Evolutionary conservation across 2,888 invertebrate species (phyloP), one percentile per base, ranked within the genome.

Genomic region (Fragum whitleyi): DNA sequence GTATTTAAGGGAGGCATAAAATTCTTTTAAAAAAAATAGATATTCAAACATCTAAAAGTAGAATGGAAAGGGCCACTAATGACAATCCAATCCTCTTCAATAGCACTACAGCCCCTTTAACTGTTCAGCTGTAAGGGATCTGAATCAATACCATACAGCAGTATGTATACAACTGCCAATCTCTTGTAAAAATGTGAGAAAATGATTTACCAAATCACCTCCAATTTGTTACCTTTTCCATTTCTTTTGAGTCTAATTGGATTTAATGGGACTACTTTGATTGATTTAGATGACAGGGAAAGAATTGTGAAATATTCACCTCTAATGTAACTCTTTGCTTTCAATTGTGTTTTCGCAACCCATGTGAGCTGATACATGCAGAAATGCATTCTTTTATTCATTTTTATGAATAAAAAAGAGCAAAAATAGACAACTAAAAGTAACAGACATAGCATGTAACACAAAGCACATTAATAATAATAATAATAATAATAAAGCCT

Each of bases 121-220:
- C 32, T 62, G n/a, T 67, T n/a, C 69, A 36, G 57, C 71, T 57
- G 71, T 55, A 19, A 47, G 57, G 23, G 26, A 65, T 39, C 65
- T 42, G 42, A 65, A 42, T 42, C 65, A 42, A 65, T 65, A 29
- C 42, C 61, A 19, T 9, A 19, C 11, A 32, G 29, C 61, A n/a
- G 11, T 61, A 61, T 29, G 29, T 61, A 28, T 29, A 32, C 61
- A 61, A 61, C 32, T 32, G 32, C n/a, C 61, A 61, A 29, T 29
- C 61, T 32, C 32, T 29, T 32, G 61, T 61, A 29, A 14, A 32
- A 32, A 61, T n/a, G 76, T 77, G 80, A 74, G 80, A 81, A 81
- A 73, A 74, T 77, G 70, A 67, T 74, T 77, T 65, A 73, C 62
- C 81, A 71, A 71, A 74, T 81, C 74, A 77, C 70, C 70, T 77